Evolutionary conservation across 2,797 vertebrate species (phyloP).

Genomic region (Protonibea diacanthus): DNA sequence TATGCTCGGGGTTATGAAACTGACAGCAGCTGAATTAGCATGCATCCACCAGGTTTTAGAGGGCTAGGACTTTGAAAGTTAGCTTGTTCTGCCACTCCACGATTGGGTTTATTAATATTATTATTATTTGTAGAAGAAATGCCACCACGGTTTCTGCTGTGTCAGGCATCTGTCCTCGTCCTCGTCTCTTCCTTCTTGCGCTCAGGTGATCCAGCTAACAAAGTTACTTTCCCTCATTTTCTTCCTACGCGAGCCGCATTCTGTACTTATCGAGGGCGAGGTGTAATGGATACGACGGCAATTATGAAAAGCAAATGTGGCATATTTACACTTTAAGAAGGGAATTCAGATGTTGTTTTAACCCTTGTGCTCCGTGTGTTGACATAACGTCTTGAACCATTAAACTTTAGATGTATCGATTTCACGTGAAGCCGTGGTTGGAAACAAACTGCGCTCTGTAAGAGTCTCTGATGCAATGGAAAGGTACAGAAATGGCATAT

Average conservation of each 20-base stretch:
- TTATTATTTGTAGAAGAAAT: too few relatives aligned
- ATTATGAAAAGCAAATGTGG: conserved; percentile 63
- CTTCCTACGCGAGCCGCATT: not conserved
- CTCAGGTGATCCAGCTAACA: conserved; percentile 24
- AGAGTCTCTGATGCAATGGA: conserved; percentile 58
- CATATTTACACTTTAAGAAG: conserved; percentile 48
- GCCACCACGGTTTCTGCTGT: conserved; percentile 17
- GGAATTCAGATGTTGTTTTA: conserved; percentile 42
- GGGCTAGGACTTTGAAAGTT: not conserved
- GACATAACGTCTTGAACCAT: conserved; percentile 47
- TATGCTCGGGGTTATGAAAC: not conserved
- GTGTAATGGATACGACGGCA: conserved; percentile 46
- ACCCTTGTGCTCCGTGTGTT: conserved; percentile 46
- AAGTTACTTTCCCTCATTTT: conserved; percentile 14
- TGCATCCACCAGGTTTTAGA: not conserved
- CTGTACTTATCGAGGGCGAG: conserved; percentile 17
- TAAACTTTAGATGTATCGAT: conserved; percentile 23
- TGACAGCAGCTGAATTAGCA: not conserved
- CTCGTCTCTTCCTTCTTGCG: conserved; percentile 6
- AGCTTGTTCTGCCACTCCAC: not conserved
- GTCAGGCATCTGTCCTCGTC: not conserved
- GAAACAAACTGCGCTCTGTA: conserved; percentile 44
- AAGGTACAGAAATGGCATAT: conserved; percentile 41
- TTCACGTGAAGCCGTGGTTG: conserved; percentile 26
- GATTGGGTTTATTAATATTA: not conserved